A percentile compares a stretch with the other conserved stretches of the same genome.
Evolutionary conservation across 2,797 vertebrate species (phyloP).

Genomic region (Eurystomus glaucurus): DNA sequence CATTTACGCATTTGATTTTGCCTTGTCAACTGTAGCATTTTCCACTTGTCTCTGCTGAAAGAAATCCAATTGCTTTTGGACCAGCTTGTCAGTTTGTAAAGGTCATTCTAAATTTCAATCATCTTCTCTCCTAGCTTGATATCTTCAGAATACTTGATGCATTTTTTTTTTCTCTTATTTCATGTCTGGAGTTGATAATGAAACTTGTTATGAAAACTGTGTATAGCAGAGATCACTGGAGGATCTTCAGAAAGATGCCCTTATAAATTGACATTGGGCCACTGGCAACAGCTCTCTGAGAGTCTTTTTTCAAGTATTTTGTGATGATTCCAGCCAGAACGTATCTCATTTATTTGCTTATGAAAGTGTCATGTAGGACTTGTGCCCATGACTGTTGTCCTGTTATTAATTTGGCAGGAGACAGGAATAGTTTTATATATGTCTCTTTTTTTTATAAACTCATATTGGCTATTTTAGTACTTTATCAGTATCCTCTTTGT

Average conservation of each 20-base stretch:
- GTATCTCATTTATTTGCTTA: not conserved
- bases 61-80: constrained; percentile 32
- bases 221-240: not conserved
- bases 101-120: constrained; percentile 21
- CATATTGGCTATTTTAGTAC: not conserved
- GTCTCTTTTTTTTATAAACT: not conserved
- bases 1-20: not conserved
- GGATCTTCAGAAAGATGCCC: not conserved
- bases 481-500: not conserved
- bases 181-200: not conserved
- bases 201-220: not conserved
- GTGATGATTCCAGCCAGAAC: not conserved
- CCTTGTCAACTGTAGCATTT: not conserved
- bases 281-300: not conserved
- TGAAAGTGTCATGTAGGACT: not conserved
- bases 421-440: not conserved
- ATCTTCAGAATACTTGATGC: not conserved
- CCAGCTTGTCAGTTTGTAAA: constrained; percentile 12
- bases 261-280: not conserved
- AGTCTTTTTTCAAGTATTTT: not conserved
- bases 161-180: not conserved
- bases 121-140: not conserved
- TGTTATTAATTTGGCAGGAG: not conserved
- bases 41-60: not conserved
- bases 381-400: not conserved